Evolutionary conservation across 2,888 invertebrate genomes (phyloP).

Genomic region (Proisotoma minuta): DNA sequence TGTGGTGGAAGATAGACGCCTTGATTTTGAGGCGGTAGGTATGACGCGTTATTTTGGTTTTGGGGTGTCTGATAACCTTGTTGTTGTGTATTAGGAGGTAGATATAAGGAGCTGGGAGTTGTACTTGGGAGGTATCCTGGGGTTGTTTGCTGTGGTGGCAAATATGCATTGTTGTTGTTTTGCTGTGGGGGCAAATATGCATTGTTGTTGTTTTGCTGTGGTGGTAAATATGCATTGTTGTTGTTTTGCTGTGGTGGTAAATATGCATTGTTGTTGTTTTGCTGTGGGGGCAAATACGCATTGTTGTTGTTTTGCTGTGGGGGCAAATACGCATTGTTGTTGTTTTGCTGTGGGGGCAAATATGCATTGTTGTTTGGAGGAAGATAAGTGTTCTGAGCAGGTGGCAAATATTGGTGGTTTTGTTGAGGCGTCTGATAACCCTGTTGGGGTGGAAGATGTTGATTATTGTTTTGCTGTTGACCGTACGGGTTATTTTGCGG

Average conservation of each 20-base stretch:
- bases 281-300: background rate
- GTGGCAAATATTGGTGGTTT: slow-evolving; percentile 17
- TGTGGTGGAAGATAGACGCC: slow-evolving; percentile 13
- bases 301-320: background rate
- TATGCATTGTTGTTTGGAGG: background rate
- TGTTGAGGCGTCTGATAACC: background rate
- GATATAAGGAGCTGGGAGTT: background rate
- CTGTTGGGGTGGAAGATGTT: too few species aligned
- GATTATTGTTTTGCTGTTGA: too few species aligned
- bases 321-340: slow-evolving; percentile 6
- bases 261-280: slow-evolving; percentile 11
- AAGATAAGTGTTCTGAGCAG: slow-evolving; percentile 24
- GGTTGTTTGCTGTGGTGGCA: background rate
- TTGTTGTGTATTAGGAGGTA: slow-evolving; percentile 12
- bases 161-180: background rate
- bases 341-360: slow-evolving; percentile 3
- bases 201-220: slow-evolving; percentile 8
- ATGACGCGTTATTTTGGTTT: slow-evolving; percentile 16
- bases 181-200: slow-evolving; percentile 17
- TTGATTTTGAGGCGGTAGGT: background rate
- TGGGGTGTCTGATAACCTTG: slow-evolving; percentile 19
- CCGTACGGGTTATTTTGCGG: too few species aligned
- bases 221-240: background rate
- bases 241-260: slow-evolving; percentile 5
- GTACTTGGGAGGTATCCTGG: background rate